Evolutionary conservation across 1,140 invertebrate species (phyloP).

Genomic region (Eulimnadia texana): DNA sequence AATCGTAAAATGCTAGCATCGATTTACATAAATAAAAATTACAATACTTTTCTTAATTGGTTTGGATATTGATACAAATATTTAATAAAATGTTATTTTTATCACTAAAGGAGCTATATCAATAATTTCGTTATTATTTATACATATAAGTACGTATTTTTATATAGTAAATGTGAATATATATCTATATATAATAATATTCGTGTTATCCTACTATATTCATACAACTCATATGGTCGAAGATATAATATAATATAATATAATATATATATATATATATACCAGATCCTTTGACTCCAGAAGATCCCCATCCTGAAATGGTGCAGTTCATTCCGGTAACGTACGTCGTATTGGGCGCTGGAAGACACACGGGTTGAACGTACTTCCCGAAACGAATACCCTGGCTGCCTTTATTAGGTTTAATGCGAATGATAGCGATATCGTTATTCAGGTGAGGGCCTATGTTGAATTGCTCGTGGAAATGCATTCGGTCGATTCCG

Average conservation of each 20-base stretch:
- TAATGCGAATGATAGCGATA: conserved; percentile 50
- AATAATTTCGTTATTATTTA: too few relatives aligned
- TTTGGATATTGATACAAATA: too few relatives aligned
- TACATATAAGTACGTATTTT: too few relatives aligned
- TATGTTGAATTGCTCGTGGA: conserved; percentile 48
- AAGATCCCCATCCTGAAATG: conserved; percentile 64
- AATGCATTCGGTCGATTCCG: conserved; percentile 48
- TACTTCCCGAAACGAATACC: conserved; percentile 47
- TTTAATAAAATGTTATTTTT: too few relatives aligned
- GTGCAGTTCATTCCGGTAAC: conserved; percentile 46
- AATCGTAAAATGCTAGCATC: too few relatives aligned
- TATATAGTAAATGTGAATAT: too few relatives aligned
- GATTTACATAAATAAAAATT: too few relatives aligned
- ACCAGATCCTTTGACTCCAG: conserved; percentile 42
- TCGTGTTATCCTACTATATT: too few relatives aligned
- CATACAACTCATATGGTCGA: too few relatives aligned
- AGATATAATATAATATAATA: neutral
- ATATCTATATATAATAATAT: too few relatives aligned
- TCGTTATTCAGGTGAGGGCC: conserved; percentile 54
- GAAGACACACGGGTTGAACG: conserved; percentile 60
- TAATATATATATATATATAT: conserved; percentile 15
- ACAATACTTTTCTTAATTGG: too few relatives aligned
- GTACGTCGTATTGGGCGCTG: conserved; percentile 36
- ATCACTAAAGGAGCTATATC: too few relatives aligned
- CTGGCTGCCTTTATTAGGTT: conserved; percentile 32